A percentile compares a stretch with the other conserved stretches of the same genome.
Evolutionary conservation across 2,888 invertebrate species (phyloP).

Genomic region (Lithophane socia): DNA sequence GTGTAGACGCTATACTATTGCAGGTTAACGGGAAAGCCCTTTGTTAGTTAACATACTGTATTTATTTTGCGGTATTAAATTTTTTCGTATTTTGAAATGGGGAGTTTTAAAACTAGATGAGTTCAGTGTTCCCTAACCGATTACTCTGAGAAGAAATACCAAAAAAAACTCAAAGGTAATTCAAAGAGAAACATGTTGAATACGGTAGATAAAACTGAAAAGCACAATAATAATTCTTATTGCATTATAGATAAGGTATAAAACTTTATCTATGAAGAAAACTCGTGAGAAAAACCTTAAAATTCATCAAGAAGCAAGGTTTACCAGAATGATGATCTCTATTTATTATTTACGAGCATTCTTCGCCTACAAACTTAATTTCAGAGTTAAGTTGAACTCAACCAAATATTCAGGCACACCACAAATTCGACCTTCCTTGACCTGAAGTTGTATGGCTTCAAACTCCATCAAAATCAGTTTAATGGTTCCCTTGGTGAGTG

Average conservation of each 20-base stretch:
- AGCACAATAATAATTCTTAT: background rate
- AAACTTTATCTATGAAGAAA: background rate
- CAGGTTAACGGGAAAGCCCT: no score
- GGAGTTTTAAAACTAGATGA: no score
- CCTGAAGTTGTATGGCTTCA: conserved; percentile 51
- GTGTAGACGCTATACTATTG: no score
- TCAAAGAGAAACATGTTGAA: background rate
- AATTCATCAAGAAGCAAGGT: background rate
- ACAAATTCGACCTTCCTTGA: conserved; percentile 38
- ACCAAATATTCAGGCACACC: conserved; percentile 39
- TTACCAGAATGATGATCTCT: background rate
- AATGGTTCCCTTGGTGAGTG: conserved; percentile 54
- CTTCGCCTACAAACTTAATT: conserved; percentile 2
- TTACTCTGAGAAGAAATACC: no score
- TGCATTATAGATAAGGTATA: background rate
- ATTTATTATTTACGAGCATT: conserved; percentile 22
- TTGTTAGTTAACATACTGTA: no score
- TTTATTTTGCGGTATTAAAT: no score
- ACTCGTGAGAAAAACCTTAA: background rate
- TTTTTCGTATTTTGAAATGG: no score
- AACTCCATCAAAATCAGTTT: conserved; percentile 63
- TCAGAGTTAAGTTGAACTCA: background rate
- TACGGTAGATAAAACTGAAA: background rate
- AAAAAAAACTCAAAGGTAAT: no score
- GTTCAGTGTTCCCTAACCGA: background rate